Conservation (phyloP, 2,888 invertebrate species). For the Corythucha ciliata region DNA sequence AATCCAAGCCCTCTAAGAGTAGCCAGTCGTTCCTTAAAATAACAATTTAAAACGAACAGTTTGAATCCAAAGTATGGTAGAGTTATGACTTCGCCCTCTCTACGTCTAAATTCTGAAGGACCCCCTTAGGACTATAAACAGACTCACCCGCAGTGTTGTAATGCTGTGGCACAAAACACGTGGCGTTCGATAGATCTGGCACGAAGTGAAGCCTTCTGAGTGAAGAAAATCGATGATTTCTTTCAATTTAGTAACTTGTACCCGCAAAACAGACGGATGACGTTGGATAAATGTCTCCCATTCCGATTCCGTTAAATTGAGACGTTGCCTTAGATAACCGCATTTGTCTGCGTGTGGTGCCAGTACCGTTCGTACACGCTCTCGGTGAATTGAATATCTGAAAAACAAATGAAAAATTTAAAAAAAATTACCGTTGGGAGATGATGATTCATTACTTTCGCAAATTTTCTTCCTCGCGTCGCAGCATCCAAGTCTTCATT, state of each 20-base stretch:
- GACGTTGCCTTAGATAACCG: constrained; percentile 42
- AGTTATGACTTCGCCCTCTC: too few species aligned
- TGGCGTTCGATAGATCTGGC: constrained; percentile 42
- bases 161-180: constrained; percentile 43
- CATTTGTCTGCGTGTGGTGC: constrained; percentile 40
- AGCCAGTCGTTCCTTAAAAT: too few species aligned
- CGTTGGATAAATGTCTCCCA: constrained; percentile 40
- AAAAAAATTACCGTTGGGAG: not conserved
- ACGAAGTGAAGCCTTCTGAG: constrained; percentile 41
- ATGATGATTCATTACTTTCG: constrained; percentile 43
- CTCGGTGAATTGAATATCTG: constrained; percentile 41
- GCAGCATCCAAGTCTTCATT: constrained; percentile 58
- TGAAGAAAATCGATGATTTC: constrained; percentile 43
- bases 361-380: constrained; percentile 41
- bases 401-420: constrained; percentile 28
- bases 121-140: too few species aligned
- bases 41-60: too few species aligned
- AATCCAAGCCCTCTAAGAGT: too few species aligned
- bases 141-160: constrained; percentile 26
- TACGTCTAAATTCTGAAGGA: too few species aligned
- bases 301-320: constrained; percentile 40
- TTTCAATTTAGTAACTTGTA: constrained; percentile 42
- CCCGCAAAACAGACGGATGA: constrained; percentile 42
- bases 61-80: too few species aligned
- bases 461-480: constrained; percentile 50